phyloP scores from a whole-genome alignment of 2,113 vertebrate genomes.

The Ranitomeya variabilis region DNA sequence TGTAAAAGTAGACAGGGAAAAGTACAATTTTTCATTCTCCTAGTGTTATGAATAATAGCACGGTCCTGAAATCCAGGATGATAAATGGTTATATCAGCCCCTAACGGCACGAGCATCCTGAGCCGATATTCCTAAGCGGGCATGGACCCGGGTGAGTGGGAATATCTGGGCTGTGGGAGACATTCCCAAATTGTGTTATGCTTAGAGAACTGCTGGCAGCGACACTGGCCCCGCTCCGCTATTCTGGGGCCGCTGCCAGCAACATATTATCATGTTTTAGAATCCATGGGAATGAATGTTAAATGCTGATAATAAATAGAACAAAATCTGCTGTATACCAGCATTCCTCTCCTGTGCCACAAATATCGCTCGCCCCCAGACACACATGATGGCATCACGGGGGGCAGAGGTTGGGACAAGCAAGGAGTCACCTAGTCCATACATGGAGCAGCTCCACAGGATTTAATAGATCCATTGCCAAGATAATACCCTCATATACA shows the following conservation, averaged over 20 bases:
- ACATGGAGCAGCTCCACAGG: too few species aligned
- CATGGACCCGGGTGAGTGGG: background rate
- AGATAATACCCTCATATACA: too few species aligned
- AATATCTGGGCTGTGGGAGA: background rate
- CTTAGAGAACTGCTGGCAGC: background rate
- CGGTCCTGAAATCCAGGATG: background rate
- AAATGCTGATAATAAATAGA: conserved; percentile 18
- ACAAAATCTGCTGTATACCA: conserved; percentile 16
- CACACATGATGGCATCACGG: too few species aligned
- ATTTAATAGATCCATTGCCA: too few species aligned
- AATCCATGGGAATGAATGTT: conserved; percentile 28
- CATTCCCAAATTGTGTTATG: background rate
- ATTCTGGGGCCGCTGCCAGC: conserved; percentile 43
- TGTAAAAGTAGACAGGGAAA: background rate
- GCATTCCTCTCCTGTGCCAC: background rate
- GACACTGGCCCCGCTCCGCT: background rate
- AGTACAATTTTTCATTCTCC: too few species aligned
- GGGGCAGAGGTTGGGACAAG: too few species aligned
- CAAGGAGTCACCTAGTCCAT: too few species aligned
- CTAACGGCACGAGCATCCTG: background rate
- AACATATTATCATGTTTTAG: background rate
- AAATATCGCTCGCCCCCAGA: background rate
- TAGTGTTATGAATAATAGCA: background rate
- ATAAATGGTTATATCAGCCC: background rate
- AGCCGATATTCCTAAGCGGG: background rate